Base-by-base conservation (phyloP, 2,113 vertebrate genomes). In the Megaleporinus macrocephalus region DNA sequence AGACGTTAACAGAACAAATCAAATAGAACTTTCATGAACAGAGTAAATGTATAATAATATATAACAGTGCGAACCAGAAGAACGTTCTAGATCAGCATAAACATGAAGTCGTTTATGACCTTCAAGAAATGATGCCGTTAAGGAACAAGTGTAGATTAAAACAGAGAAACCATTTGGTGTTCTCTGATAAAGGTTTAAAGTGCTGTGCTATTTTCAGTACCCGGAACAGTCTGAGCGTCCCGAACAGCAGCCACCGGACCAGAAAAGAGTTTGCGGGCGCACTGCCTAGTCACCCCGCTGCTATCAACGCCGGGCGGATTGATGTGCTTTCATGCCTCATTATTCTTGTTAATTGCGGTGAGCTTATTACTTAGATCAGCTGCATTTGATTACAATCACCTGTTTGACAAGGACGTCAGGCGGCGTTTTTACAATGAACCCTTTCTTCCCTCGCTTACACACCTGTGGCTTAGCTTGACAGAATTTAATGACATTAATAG, bases 381-480 rank as follows among this genome's bases (percentile, higher is more conserved):
- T 84, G 73, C 82, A 68, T 82, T 79, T 12, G 47, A 86, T 88
- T 86, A 80, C 68, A 69, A 47, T 88, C 69, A 84, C 86, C 80
- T 84, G 82, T 86, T 71, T 70, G 76, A 79, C 65, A 62, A 68
- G 76, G 49, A 51, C 13, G 47, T 59, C 53, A 55, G 14, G 18
- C 36, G n/a, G 47, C 79, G 27, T 70, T 70, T 41, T 44, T 18
- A 20, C 22, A 11, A 13, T 5, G 10, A n/a, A 70, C 20, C 18
- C 10, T 44, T 55, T 68, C 27, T 20, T 10, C 15, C 49, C 57
- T 20, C n/a, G n/a, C 24, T 36, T 24, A n/a, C 62, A 68, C 72
- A 81, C 66, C 47, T 83, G 55, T 82, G 63, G 62, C 73, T 80
- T 13, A 18, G 18, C 24, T 47, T 22, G 36, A 16, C 53, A 22